Percentiles rank a stretch among this genome's conserved stretches.
These are phyloP conservation scores for human (Homo sapiens) DNA, from an alignment of 2,113 vertebrate genomes.

Conservation along the genomic window GRCh38 chr2:16011001-16011500, in stretches of 20 bases:
- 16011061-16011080: background rate
- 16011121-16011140: background rate
- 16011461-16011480: background rate
- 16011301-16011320: background rate
- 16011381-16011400: background rate
- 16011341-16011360: background rate
- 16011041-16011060: background rate
- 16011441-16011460: fast-evolving
- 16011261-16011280: background rate
- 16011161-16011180: fast-evolving
- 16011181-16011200: background rate
- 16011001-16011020: background rate
- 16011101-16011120: background rate
- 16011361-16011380: background rate
- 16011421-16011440: background rate
- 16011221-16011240: background rate
- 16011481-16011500: background rate
- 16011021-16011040: background rate
- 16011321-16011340: background rate
- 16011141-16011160: background rate
- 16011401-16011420: background rate
- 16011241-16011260: background rate
- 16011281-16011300: background rate
- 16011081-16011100: background rate
- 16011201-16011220: background rate